A percentile compares a stretch with the other conserved stretches of the same genome.
Evolutionary conservation across 2,797 vertebrate species (phyloP).

Genomic region (Acanthiza pusilla): DNA sequence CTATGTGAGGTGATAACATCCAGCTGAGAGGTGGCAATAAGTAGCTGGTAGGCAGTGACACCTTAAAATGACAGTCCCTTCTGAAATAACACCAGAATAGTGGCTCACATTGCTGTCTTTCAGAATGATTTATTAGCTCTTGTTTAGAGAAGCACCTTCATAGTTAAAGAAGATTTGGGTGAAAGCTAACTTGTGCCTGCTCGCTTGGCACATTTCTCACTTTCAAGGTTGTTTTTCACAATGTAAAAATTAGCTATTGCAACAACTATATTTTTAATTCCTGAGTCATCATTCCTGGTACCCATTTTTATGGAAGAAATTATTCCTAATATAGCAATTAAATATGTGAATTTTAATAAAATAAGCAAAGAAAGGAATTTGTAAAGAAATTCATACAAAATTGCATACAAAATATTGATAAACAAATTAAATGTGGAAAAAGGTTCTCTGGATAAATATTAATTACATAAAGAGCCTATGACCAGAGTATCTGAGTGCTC

Average conservation of each 20-base stretch:
- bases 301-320: background rate
- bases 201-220: rapidly evolving
- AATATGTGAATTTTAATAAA: background rate
- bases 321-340: background rate
- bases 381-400: background rate
- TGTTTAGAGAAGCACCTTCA: background rate
- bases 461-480: background rate
- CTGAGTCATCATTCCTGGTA: background rate
- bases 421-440: background rate
- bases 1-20: background rate
- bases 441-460: background rate
- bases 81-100: background rate
- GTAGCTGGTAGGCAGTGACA: background rate
- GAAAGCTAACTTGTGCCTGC: background rate
- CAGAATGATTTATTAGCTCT: background rate
- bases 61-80: background rate
- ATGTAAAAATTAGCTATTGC: background rate
- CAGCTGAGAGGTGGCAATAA: background rate
- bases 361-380: background rate
- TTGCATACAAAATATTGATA: background rate
- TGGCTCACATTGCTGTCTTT: background rate
- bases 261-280: background rate
- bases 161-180: background rate
- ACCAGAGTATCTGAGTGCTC: background rate
- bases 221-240: background rate